Conservation (phyloP, 2,888 invertebrate species). For the Drosophila emarginata region DNA sequence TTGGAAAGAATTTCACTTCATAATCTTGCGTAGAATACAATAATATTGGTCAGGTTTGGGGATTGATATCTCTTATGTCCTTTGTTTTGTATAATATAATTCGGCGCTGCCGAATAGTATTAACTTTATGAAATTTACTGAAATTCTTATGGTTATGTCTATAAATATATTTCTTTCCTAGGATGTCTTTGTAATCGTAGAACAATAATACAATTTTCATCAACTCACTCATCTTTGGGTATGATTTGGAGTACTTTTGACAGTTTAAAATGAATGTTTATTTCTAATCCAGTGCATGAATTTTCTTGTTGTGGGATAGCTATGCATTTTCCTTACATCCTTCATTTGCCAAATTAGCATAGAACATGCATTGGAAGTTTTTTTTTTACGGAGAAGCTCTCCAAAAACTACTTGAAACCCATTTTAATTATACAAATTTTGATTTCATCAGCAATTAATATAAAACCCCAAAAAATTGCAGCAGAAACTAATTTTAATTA, state of each 20-base stretch:
- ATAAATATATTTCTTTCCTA: conserved; percentile 55
- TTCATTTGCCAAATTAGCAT: conserved; percentile 14
- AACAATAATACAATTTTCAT: conserved; percentile 34
- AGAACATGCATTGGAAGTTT: conserved; percentile 10
- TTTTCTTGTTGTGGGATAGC: background rate
- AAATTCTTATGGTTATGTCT: conserved; percentile 11
- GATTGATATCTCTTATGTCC: too few relatives aligned
- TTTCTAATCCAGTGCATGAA: conserved; percentile 30
- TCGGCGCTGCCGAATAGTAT: background rate
- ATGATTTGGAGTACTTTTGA: conserved; percentile 36
- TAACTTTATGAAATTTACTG: background rate
- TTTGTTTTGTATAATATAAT: too few relatives aligned
- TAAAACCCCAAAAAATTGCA: conserved; percentile 22
- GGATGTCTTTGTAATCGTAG: conserved; percentile 59
- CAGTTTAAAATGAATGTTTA: conserved; percentile 18
- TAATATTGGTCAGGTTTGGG: too few relatives aligned
- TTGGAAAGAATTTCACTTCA: too few relatives aligned
- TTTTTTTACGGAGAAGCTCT: background rate
- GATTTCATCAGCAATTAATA: conserved; percentile 47
- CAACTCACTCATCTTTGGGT: conserved; percentile 50
- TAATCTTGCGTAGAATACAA: too few relatives aligned
- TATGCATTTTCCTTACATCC: conserved; percentile 2
- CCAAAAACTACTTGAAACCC: background rate
- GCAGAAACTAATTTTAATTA: conserved; percentile 60
- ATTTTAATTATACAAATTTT: conserved; percentile 44